Conservation (phyloP, 2,113 vertebrate species). For the Oplegnathus fasciatus region DNA sequence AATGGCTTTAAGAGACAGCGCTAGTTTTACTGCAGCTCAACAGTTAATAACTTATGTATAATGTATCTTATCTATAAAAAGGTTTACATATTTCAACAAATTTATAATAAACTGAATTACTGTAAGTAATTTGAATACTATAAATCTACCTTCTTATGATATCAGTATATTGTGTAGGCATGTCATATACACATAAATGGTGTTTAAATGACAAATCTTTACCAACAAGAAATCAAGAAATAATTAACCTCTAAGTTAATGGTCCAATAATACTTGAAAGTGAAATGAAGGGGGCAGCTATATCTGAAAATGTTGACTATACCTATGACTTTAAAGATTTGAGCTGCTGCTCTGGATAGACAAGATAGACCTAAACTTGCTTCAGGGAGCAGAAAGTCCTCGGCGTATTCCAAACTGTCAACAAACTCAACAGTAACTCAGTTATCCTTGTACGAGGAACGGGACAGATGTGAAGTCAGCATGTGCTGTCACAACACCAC, state of each 20-base stretch:
- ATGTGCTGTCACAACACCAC: conserved; percentile 71
- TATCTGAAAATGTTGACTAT: conserved; percentile 17
- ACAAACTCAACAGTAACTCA: conserved; percentile 54
- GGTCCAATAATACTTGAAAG: not conserved
- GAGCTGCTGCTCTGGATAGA: conserved; percentile 37
- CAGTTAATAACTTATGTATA: not conserved
- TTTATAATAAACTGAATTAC: no score
- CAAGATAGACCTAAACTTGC: conserved; percentile 37
- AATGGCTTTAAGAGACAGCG: not conserved
- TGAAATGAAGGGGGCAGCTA: conserved; percentile 12
- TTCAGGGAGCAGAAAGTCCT: conserved; percentile 54
- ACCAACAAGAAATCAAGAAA: not conserved
- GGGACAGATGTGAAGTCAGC: conserved; percentile 73
- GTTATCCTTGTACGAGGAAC: conserved; percentile 49
- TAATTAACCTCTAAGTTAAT: not conserved
- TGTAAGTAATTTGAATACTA: not conserved
- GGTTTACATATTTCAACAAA: no score
- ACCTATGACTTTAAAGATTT: conserved; percentile 49
- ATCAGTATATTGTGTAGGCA: not conserved
- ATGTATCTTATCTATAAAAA: no score
- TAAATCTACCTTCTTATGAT: not conserved
- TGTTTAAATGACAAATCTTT: conserved; percentile 2
- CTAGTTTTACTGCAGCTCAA: not conserved
- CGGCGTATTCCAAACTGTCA: conserved; percentile 58
- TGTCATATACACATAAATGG: not conserved